Base-by-base conservation (phyloP, 2,888 invertebrate genomes). In the Agrotis exclamationis region DNA sequence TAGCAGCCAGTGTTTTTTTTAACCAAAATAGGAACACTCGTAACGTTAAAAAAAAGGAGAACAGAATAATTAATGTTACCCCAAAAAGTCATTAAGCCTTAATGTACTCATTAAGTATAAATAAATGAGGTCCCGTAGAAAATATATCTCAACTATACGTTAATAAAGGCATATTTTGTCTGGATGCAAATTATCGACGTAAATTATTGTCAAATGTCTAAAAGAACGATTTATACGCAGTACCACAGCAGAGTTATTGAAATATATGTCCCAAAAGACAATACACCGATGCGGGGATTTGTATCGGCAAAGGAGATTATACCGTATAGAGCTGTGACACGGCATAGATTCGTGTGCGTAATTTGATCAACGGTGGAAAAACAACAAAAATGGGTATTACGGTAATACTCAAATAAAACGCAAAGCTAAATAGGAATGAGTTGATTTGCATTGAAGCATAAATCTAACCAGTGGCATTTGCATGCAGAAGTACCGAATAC, bases 231-330 rank as follows among this genome's bases (percentile, higher is more conserved):
- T 95, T 95, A 94, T 94, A 92, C 89, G 89, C 91, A 90, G 90
- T 93, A 91, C 91, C 89, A 90, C 88, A 91, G 88, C 87, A 84
- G 90, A 93, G 93, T 94, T 94, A 95, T 94, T 95, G 94, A 95
- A 95, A 95, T 95, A 95, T 95, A 95, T 92, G 93, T 93, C 93
- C 94, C 94, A 80, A 91, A 94, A 93, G 94, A 93, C 94, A 92
- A 92, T 88, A 85, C 87, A 89, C 82, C 88, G 86, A 88, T 89
- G 85, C 86, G 86, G 80, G 83, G 75, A 82, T 79, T 74, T 81
- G 76, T 80, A 65, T 68, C 70, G 76, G 80, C 86, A 86, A 83
- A 75, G 85, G 60, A 92, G 80, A 90, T 87, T 89, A 86, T 84
- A 88, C 90, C 86, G 82, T 92, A 89, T 81, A 70, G 74, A 80